phyloP scores from a whole-genome alignment of 2,797 vertebrate species.

The Falco columbarius region DNA sequence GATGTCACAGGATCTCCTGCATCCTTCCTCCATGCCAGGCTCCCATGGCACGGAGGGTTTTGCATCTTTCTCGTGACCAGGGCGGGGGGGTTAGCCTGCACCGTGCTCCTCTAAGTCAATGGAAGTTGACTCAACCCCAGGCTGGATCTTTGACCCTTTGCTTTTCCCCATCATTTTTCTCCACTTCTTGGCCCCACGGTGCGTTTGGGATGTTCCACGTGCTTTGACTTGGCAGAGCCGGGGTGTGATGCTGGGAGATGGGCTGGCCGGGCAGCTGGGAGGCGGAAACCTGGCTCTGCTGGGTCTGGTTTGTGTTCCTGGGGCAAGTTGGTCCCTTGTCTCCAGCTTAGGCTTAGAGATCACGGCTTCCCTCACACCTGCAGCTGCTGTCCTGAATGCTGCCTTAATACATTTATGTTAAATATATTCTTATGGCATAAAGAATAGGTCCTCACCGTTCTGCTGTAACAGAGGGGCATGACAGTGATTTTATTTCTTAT shows the following conservation, averaged over 20 bases:
- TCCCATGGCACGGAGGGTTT: neutral
- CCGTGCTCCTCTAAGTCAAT: neutral
- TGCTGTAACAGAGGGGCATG: rapidly evolving
- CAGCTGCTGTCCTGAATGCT: neutral
- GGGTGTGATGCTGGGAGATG: neutral
- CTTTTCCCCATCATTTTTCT: neutral
- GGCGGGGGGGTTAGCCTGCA: rapidly evolving
- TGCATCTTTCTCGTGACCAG: neutral
- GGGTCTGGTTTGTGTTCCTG: neutral
- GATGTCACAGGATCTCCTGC: neutral
- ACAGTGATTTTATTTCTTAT: neutral
- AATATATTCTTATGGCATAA: rapidly evolving
- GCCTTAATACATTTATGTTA: neutral
- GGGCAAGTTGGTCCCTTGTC: neutral
- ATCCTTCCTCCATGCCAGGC: neutral
- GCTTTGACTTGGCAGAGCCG: neutral
- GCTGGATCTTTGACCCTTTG: neutral
- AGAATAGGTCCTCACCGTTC: neutral
- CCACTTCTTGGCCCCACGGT: rapidly evolving
- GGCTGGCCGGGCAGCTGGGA: neutral
- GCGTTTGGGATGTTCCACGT: rapidly evolving
- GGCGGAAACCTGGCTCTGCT: neutral
- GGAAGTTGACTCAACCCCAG: rapidly evolving
- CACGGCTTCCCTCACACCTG: neutral
- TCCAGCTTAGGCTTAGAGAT: neutral